Conservation (phyloP, 2,888 invertebrate genomes). For the Hyalella azteca region DNA sequence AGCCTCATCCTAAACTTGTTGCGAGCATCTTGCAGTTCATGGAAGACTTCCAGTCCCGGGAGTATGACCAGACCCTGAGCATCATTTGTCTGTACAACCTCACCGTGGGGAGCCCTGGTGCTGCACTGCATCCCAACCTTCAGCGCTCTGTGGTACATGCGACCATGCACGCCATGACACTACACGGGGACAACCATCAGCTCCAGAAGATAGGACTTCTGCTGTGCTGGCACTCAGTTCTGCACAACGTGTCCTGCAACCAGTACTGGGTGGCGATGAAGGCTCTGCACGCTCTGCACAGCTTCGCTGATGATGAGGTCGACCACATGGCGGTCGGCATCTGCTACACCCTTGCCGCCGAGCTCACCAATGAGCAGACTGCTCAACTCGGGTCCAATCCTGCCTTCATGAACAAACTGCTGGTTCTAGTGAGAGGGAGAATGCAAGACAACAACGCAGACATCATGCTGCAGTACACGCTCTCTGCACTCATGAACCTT, state of each 20-base stretch:
- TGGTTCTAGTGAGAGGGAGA: conserved; percentile 71
- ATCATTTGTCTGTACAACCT: conserved; percentile 78
- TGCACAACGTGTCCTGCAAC: conserved; percentile 70
- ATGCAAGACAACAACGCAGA: conserved; percentile 67
- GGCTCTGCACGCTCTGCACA: conserved; percentile 75
- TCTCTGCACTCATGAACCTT: conserved; percentile 77
- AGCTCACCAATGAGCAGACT: conserved; percentile 56
- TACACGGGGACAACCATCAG: conserved; percentile 72
- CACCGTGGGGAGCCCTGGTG: conserved; percentile 71
- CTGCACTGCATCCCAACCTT: conserved; percentile 71
- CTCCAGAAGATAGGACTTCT: conserved; percentile 70
- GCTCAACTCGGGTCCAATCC: conserved; percentile 53
- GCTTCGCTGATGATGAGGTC: conserved; percentile 74
- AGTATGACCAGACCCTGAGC: conserved; percentile 73
- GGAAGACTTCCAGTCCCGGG: conserved; percentile 3
- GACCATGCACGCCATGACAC: conserved; percentile 74
- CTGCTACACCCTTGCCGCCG: conserved; percentile 71
- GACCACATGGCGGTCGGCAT: conserved; percentile 81
- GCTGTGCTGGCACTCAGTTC: conserved; percentile 76
- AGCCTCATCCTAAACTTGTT: conserved; percentile 1
- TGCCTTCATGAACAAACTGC: conserved; percentile 72
- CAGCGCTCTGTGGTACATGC: conserved; percentile 69
- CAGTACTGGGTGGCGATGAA: conserved; percentile 70
- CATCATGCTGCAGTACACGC: conserved; percentile 77
- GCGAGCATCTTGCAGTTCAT: conserved; percentile 24